Evolutionary conservation across 2,113 vertebrate species (phyloP).

Genomic region (Alaudala cheleensis): DNA sequence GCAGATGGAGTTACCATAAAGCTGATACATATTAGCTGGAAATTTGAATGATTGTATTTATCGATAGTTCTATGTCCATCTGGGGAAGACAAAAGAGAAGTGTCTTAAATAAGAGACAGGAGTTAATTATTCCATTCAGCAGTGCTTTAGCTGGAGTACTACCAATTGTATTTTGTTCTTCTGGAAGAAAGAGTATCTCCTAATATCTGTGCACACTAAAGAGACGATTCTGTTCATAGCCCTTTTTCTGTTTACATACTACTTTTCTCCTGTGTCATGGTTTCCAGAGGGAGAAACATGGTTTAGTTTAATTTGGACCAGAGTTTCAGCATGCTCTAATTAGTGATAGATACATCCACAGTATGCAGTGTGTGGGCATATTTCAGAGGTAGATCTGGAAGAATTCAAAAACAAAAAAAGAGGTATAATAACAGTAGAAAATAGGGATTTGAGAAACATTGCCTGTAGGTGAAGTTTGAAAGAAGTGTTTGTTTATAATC

Average conservation of each 20-base stretch:
- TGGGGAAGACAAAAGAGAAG: neutral
- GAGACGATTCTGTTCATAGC: neutral
- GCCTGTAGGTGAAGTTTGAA: neutral
- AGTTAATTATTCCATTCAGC: constrained; percentile 11
- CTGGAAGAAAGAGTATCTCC: neutral
- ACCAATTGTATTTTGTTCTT: neutral
- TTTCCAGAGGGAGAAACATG: neutral
- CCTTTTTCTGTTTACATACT: neutral
- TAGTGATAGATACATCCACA: neutral
- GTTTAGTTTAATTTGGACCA: neutral
- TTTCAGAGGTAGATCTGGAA: neutral
- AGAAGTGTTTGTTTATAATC: neutral
- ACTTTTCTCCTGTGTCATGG: neutral
- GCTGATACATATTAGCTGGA: neutral
- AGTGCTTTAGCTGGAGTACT: neutral
- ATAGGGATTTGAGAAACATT: neutral
- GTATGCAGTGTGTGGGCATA: neutral
- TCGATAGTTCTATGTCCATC: neutral
- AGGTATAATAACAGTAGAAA: neutral
- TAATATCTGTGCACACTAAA: neutral
- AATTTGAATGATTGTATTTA: neutral
- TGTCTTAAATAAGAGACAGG: neutral
- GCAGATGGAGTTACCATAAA: neutral
- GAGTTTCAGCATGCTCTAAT: neutral
- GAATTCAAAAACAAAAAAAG: neutral